phyloP scores from a whole-genome alignment of 2,888 invertebrate genomes.

The Syritta pipiens region DNA sequence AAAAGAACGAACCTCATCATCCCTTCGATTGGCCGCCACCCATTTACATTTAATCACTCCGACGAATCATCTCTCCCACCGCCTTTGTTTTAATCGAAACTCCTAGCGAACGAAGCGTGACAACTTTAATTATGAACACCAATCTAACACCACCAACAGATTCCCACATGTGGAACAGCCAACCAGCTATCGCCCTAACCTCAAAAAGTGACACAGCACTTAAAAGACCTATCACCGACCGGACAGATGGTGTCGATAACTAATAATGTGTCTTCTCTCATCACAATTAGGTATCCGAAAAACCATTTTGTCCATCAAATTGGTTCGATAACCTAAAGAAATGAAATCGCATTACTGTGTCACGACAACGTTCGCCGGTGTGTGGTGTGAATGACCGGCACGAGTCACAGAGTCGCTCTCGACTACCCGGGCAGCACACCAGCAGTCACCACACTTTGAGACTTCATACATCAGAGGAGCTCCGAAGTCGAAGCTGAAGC shows the following conservation, averaged over 20 bases:
- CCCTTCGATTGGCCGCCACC: too few relatives aligned
- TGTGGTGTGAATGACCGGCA: conserved; percentile 49
- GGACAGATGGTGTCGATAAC: not conserved
- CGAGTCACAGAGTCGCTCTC: conserved; percentile 19
- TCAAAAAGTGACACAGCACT: too few relatives aligned
- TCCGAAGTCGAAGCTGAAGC: conserved; percentile 1
- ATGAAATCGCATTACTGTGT: conserved; percentile 29
- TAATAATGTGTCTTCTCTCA: not conserved
- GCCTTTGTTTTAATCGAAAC: too few relatives aligned
- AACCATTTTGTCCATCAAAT: conserved; percentile 29
- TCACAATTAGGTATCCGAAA: conserved; percentile 2
- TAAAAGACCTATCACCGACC: not conserved
- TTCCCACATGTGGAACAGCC: too few relatives aligned
- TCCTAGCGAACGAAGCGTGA: too few relatives aligned
- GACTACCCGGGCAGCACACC: not conserved
- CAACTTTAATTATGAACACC: too few relatives aligned
- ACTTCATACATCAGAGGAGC: conserved; percentile 4
- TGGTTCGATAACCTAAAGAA: conserved; percentile 25
- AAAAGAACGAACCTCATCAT: too few relatives aligned
- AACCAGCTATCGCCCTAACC: too few relatives aligned
- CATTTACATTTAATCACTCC: too few relatives aligned
- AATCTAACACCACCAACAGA: too few relatives aligned
- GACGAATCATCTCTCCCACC: too few relatives aligned
- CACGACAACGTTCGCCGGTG: conserved; percentile 6
- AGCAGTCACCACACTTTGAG: not conserved